Evolutionary conservation across 2,113 vertebrate species (phyloP).

Genomic region (Acanthochromis polyacanthus): DNA sequence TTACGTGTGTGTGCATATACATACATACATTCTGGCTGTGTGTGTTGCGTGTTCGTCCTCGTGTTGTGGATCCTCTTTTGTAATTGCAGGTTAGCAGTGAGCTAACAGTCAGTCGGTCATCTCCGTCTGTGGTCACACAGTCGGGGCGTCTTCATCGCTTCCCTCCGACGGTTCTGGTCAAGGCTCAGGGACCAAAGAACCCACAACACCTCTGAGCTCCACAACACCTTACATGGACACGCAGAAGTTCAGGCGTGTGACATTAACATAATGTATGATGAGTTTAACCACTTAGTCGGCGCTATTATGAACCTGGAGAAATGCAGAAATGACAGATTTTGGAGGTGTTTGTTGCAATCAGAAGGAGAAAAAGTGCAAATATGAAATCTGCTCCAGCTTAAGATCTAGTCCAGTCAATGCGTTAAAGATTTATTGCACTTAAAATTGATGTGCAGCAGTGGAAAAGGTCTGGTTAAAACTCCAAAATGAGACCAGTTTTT

Average conservation of each 20-base stretch:
- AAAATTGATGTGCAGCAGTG: too few relatives aligned
- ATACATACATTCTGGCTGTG: rapidly evolving
- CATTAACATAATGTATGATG: neutral
- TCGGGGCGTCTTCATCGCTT: neutral
- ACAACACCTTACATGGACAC: constrained; percentile 53
- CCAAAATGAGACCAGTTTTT: too few relatives aligned
- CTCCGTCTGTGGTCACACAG: constrained; percentile 59
- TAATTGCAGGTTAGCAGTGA: constrained; percentile 23
- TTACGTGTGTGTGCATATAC: neutral
- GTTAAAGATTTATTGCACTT: too few relatives aligned
- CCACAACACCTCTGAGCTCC: constrained; percentile 39
- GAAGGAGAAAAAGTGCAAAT: too few relatives aligned
- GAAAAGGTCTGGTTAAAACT: too few relatives aligned
- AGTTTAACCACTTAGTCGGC: neutral
- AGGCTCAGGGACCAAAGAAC: constrained; percentile 29
- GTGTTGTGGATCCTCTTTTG: neutral
- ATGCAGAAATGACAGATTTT: too few relatives aligned
- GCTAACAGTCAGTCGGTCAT: neutral
- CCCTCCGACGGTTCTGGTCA: neutral
- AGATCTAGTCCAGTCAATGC: too few relatives aligned
- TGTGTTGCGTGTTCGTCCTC: constrained; percentile 1
- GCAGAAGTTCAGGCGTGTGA: neutral
- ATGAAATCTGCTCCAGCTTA: too few relatives aligned
- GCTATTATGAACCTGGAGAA: neutral
- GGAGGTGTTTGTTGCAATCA: too few relatives aligned